Evolutionary conservation across 1,140 invertebrate genomes (phyloP), one percentile per base, ranked within the genome.

Genomic region (Argopecten irradians): DNA sequence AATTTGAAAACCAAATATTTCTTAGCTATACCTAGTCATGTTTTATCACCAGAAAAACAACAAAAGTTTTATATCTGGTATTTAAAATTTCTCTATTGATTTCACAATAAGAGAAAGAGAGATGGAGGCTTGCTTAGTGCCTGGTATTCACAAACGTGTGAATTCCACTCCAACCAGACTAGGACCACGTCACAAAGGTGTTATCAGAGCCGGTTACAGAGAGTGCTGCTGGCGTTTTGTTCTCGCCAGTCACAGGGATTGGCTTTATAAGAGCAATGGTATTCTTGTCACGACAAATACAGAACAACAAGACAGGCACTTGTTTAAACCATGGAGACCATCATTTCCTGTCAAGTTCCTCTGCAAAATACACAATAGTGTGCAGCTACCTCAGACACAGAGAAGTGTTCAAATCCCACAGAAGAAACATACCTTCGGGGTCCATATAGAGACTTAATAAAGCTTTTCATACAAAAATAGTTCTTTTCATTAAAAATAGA

Each of bases 281-380:
- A 71, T 71, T 71, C 55, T n/a, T 71, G n/a, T 71, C 55, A 71
- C n/a, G 55, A 71, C 55, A 28, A 71, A 71, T n/a, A 71, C 19
- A 28, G 55, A n/a, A 0, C 8, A 71, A n/a, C 55, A 5, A 71
- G 55, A 71, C 55, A 71, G 55, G 1, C 55, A 71, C 13, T 71
- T 28, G 8, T 28, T 16, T n/a, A 71, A 8, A 71, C 22, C 55
- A 71, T n/a, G 8, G 55, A 71, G n/a, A 22, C 55, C 55, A 28
- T 46, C 43, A 46, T 46, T 46, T 46, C 43, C 43, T 46, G 43
- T 19, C n/a, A 71, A 11, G 16, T 71, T 3, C 3, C 55, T 46
- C 14, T 28, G n/a, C 55, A n/a, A 71, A 55, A n/a, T 13, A 71
- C 22, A 71, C n/a, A 28, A 71, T 71, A 8, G 22, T n/a, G 14